Evolutionary conservation across 1,140 invertebrate species (phyloP), one percentile per base, ranked within the genome.

Genomic region (Saxidomus purpurata): DNA sequence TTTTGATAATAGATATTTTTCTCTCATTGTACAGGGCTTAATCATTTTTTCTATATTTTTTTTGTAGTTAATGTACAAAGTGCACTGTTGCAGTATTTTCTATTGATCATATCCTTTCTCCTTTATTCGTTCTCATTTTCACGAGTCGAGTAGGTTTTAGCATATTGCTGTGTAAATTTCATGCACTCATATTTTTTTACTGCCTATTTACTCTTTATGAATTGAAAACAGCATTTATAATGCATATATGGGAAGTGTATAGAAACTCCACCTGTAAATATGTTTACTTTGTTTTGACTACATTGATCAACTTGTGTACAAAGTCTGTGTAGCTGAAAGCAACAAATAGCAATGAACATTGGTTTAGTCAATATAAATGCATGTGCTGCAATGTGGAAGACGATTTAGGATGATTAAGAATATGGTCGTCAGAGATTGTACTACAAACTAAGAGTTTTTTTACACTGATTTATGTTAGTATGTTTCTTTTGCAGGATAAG

Each of bases 31-130:
- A 67, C 61, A 67, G 28, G 31, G n/a, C 61, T 43, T 17, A 11
- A 8, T 31, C 61, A 67, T 67, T 22, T 36, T 36, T 31, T 25
- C 61, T n/a, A 4, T 67, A 22, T 67, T 31, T 11, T 31, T 67
- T 67, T 67, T 67, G 61, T 67, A 67, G 61, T 67, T 31, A 67
- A 67, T 67, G 61, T 67, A 67, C 61, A 67, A 67, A 67, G 61
- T 67, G 19, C 28, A 28, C 19, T 67, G 11, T 67, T 67, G 31
- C 61, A 31, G 28, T 31, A 67, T 67, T 67, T 67, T 19, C n/a
- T 61, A n/a, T 67, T 28, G 11, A 61, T 61, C n/a, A 13, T 61
- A 13, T 61, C n/a, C 31, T 67, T 25, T 67, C 31, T 8, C 31
- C 31, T 67, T 67, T 31, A 11, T n/a, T 3, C 31, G 4, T 67